phyloP scores from a whole-genome alignment of 2,113 vertebrate species.

The Scartelaos histophorus region DNA sequence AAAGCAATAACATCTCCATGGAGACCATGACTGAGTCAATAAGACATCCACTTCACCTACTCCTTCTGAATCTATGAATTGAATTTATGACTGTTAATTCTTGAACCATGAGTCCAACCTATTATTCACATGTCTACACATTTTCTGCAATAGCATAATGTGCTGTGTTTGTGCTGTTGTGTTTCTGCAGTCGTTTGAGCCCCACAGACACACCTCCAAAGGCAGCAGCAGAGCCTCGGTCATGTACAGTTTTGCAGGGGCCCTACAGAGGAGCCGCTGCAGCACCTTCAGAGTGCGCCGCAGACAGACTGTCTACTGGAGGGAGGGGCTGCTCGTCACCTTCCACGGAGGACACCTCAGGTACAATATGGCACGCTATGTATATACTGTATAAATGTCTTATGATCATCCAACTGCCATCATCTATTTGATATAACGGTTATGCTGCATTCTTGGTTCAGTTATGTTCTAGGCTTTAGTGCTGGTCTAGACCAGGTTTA shows the following conservation, averaged over 20 bases:
- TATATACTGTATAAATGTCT: too few species aligned
- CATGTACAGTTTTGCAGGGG: conserved; percentile 90
- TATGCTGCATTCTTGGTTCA: not conserved
- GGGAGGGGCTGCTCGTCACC: conserved; percentile 83
- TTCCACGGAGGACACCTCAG: conserved; percentile 96
- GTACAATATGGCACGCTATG: conserved; percentile 56
- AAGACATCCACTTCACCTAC: too few species aligned
- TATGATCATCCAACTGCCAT: not conserved
- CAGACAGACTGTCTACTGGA: conserved; percentile 82
- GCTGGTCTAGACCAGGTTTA: not conserved
- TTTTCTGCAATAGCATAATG: too few species aligned
- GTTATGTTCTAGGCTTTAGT: not conserved
- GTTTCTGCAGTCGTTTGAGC: conserved; percentile 85
- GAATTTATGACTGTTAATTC: too few species aligned
- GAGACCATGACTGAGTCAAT: too few species aligned
- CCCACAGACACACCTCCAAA: conserved; percentile 77
- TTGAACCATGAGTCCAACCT: too few species aligned
- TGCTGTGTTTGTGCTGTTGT: not conserved
- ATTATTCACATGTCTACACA: too few species aligned
- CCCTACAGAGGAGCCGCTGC: conserved; percentile 86
- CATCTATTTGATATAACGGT: too few species aligned
- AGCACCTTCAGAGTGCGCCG: conserved; percentile 93
- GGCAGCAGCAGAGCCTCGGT: conserved; percentile 78
- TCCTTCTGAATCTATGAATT: too few species aligned
- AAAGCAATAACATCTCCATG: too few species aligned